A percentile compares a stretch with the other conserved stretches of the same genome.
Evolutionary conservation across 2,888 invertebrate genomes (phyloP).

Genomic region (Noctua comes): DNA sequence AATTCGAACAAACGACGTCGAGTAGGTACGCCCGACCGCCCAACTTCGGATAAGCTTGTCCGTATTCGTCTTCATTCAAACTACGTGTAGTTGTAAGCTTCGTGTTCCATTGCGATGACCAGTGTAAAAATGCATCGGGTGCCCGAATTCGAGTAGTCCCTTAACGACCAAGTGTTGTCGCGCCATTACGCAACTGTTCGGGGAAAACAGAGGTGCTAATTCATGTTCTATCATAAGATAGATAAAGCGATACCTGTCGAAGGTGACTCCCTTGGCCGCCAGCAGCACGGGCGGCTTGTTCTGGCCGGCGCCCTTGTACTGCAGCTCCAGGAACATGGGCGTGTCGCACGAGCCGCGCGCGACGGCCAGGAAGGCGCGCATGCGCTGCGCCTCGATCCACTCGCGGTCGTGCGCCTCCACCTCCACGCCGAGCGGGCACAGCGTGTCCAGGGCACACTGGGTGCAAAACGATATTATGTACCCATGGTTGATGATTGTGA

Average conservation of each 20-base stretch:
- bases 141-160: no score
- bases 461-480: neutral
- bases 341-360: constrained; percentile 92
- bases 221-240: neutral
- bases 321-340: constrained; percentile 92
- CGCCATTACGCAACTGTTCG: neutral
- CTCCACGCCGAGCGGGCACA: constrained; percentile 90
- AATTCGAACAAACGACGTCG: no score
- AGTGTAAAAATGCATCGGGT: no score
- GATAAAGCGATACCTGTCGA: constrained; percentile 82
- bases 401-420: constrained; percentile 90
- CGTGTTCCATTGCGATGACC: neutral
- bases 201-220: neutral
- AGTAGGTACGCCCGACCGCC: no score
- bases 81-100: neutral
- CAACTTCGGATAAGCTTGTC: neutral
- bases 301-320: constrained; percentile 87
- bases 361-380: constrained; percentile 91
- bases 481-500: neutral
- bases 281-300: constrained; percentile 91
- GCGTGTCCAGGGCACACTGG: constrained; percentile 89
- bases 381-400: constrained; percentile 92
- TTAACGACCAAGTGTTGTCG: neutral
- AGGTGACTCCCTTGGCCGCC: constrained; percentile 92
- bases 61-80: neutral